Evolutionary conservation across 1,140 invertebrate genomes (phyloP).

Genomic region (Drosophila carrolli): DNA sequence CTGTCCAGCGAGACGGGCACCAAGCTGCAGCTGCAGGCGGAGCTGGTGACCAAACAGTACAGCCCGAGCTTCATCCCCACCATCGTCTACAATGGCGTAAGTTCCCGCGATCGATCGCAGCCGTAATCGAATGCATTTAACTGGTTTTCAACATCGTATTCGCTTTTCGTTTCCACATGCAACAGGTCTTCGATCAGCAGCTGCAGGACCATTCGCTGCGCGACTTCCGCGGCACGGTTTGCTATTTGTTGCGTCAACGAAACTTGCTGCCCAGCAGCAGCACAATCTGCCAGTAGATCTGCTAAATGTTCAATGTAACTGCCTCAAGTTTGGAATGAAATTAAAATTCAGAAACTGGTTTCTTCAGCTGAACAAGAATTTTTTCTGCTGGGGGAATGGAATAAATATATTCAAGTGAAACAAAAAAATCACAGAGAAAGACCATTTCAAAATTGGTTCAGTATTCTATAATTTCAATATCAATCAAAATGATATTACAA

Average conservation of each 20-base stretch:
- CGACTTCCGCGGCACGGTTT: slow-evolving; percentile 75
- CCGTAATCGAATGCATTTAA: slow-evolving; percentile 45
- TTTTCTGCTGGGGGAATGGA: not conserved
- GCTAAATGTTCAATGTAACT: slow-evolving; percentile 33
- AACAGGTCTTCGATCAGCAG: slow-evolving; percentile 79
- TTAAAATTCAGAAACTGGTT: slow-evolving; percentile 45
- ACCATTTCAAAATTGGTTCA: not conserved
- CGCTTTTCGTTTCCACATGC: slow-evolving; percentile 36
- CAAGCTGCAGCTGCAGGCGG: slow-evolving; percentile 85
- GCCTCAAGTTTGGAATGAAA: slow-evolving; percentile 43
- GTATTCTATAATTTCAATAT: too few relatives aligned
- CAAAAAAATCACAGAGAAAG: slow-evolving; percentile 7
- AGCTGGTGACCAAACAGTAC: slow-evolving; percentile 85
- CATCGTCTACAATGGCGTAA: slow-evolving; percentile 86
- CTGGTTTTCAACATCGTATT: slow-evolving; percentile 44
- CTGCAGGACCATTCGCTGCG: slow-evolving; percentile 76
- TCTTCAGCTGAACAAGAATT: slow-evolving; percentile 29
- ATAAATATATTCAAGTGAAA: slow-evolving; percentile 3
- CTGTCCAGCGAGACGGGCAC: slow-evolving; percentile 82
- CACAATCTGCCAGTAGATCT: slow-evolving; percentile 56
- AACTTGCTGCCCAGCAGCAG: slow-evolving; percentile 36
- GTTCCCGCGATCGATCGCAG: slow-evolving; percentile 38
- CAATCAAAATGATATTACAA: too few relatives aligned
- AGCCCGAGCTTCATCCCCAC: slow-evolving; percentile 87
- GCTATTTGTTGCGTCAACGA: slow-evolving; percentile 64